Conservation (phyloP, 2,113 vertebrate species). For the Uria lomvia region DNA sequence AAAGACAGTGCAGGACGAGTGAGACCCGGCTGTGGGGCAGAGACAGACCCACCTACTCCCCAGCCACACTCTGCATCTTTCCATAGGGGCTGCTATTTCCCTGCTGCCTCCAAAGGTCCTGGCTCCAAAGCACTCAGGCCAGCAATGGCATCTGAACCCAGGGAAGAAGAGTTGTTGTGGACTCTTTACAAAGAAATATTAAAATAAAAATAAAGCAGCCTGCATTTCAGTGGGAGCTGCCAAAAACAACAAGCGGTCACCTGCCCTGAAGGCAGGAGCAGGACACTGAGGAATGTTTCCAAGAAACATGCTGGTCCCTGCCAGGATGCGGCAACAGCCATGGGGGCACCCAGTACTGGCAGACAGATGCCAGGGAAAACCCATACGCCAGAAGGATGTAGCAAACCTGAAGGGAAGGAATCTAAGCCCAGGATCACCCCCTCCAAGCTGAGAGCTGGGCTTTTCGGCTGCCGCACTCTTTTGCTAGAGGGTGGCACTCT, state of each 20-base stretch:
- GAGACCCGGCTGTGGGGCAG: not conserved
- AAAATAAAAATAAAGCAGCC: not conserved
- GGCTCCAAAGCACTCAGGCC: not conserved
- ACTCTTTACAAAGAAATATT: not conserved
- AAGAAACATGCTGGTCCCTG: not conserved
- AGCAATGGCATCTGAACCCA: not conserved
- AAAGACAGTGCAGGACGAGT: not conserved
- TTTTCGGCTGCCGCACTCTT: not conserved
- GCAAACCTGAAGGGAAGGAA: not conserved
- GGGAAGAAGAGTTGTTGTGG: not conserved
- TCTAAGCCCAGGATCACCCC: not conserved
- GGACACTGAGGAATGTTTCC: not conserved
- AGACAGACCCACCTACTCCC: not conserved
- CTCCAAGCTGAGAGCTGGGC: not conserved
- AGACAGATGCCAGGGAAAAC: not conserved
- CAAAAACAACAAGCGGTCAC: not conserved
- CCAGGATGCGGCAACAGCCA: not conserved
- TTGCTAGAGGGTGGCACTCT: not conserved
- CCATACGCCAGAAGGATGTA: not conserved
- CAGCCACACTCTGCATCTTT: not conserved
- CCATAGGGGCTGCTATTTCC: not conserved
- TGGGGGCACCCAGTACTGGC: not conserved
- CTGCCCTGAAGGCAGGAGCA: not conserved
- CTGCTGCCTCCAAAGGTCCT: not conserved
- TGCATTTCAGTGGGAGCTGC: not conserved